Conservation (phyloP, 1,140 invertebrate species). For the Dendrolimus kikuchii region DNA sequence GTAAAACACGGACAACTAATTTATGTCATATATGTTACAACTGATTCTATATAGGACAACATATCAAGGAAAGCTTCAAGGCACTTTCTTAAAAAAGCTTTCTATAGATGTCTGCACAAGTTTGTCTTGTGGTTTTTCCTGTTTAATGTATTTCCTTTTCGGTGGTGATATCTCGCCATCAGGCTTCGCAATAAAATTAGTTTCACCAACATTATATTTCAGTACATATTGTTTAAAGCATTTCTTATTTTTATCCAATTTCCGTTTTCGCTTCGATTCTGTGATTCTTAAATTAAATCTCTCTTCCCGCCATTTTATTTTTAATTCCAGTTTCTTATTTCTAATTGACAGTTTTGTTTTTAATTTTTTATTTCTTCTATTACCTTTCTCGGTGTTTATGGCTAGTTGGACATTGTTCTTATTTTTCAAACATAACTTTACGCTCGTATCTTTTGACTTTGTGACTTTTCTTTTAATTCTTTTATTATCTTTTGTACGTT, state of each 20-base stretch:
- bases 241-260: conserved; percentile 14
- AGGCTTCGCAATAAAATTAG: conserved; percentile 18
- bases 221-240: conserved; percentile 40
- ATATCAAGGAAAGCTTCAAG: too few relatives aligned
- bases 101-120: conserved; percentile 44
- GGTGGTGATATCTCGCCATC: conserved; percentile 21
- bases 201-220: conserved; percentile 16
- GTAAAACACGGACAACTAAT: too few relatives aligned
- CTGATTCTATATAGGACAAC: too few relatives aligned
- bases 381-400: conserved; percentile 2
- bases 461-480: too few relatives aligned
- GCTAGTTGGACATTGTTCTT: not conserved
- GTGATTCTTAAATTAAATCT: conserved; percentile 29
- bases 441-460: not conserved
- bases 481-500: too few relatives aligned
- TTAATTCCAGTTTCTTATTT: conserved; percentile 33
- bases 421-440: conserved; percentile 5
- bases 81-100: conserved; percentile 33
- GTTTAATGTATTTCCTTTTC: conserved; percentile 28
- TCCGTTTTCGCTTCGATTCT: conserved; percentile 13
- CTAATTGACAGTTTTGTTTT: conserved; percentile 26
- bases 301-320: conserved; percentile 31
- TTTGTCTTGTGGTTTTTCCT: conserved; percentile 29
- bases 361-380: conserved; percentile 9
- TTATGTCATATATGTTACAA: too few relatives aligned